Conservation (phyloP, 2,113 vertebrate species). For the Xiphorhynchus elegans region DNA sequence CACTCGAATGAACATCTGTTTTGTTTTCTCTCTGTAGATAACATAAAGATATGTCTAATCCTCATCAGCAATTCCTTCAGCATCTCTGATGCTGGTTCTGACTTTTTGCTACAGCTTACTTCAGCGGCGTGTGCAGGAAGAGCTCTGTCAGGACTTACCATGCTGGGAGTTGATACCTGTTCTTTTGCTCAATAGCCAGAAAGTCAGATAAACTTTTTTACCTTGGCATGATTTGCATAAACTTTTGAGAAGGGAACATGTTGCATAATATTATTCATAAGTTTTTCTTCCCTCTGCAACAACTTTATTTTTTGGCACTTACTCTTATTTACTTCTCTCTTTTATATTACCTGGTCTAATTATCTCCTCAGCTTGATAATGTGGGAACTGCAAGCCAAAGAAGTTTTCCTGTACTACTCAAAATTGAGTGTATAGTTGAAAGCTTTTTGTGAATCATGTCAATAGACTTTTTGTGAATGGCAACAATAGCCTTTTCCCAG, state of each 20-base stretch:
- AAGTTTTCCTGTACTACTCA: background rate
- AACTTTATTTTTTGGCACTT: background rate
- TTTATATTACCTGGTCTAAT: background rate
- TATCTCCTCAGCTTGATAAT: background rate
- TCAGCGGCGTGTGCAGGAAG: background rate
- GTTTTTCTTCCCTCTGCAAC: background rate
- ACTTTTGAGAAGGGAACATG: background rate
- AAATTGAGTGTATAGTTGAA: background rate
- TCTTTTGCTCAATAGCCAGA: background rate
- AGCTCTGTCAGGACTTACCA: accelerated
- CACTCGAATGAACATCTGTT: constrained; percentile 20
- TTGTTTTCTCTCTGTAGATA: background rate
- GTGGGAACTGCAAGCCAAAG: background rate
- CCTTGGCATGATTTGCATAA: background rate
- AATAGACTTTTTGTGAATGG: background rate
- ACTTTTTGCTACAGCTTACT: background rate
- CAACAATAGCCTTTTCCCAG: background rate
- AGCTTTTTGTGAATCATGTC: background rate
- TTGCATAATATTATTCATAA: background rate
- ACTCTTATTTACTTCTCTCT: background rate
- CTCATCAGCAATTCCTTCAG: background rate
- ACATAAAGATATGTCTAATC: background rate
- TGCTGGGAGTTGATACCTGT: background rate
- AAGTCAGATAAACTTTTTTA: background rate
- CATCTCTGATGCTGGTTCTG: background rate